phyloP scores from a whole-genome alignment of 1,140 invertebrate species.

The Pachyrhynchus sulphureomaculatus region DNA sequence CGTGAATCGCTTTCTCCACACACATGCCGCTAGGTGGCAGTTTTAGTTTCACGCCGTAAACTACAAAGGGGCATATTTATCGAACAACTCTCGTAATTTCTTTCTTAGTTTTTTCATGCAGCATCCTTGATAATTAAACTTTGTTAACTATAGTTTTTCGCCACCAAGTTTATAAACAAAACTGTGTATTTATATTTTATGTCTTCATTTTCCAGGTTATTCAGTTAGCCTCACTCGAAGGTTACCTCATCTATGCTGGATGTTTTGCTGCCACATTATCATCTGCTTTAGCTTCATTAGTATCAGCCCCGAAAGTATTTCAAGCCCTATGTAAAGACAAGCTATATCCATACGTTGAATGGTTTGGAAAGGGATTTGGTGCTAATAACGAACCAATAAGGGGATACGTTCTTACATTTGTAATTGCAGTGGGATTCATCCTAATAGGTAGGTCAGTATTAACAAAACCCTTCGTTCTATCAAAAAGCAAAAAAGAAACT shows the following conservation, averaged over 20 bases:
- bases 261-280: slow-evolving; percentile 96
- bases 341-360: slow-evolving; percentile 88
- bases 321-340: slow-evolving; percentile 96
- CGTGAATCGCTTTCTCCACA: too few species aligned
- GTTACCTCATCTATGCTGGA: slow-evolving; percentile 92
- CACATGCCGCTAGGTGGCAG: too few species aligned
- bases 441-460: slow-evolving; percentile 70
- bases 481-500: too few species aligned
- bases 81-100: too few species aligned
- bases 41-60: too few species aligned
- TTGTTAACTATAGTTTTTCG: too few species aligned
- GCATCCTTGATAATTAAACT: too few species aligned
- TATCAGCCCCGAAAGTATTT: slow-evolving; percentile 89
- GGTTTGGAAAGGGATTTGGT: slow-evolving; percentile 92
- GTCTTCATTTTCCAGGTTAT: slow-evolving; percentile 78
- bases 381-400: slow-evolving; percentile 88
- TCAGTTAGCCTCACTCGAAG: slow-evolving; percentile 84
- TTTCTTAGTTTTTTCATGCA: too few species aligned
- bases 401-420: slow-evolving; percentile 88
- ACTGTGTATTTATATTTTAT: too few species aligned
- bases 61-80: too few species aligned
- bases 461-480: too few species aligned
- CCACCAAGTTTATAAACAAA: too few species aligned
- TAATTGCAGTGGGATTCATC: slow-evolving; percentile 86
- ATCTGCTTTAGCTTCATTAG: slow-evolving; percentile 91